Evolutionary conservation across 2,888 invertebrate species (phyloP).

Genomic region (Caenorhabditis zanzibari): DNA sequence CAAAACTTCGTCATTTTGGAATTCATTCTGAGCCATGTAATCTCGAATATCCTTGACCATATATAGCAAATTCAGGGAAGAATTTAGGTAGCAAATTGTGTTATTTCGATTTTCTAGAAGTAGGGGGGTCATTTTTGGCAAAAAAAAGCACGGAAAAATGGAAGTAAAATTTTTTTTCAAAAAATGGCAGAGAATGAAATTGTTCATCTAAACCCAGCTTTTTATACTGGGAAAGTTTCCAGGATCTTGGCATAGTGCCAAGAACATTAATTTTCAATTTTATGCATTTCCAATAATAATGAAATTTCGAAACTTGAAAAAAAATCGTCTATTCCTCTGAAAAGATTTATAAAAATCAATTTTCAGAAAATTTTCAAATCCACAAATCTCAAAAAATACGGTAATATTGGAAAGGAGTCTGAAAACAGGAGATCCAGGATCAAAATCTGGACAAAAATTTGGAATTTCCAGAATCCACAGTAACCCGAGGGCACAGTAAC

Average conservation of each 20-base stretch:
- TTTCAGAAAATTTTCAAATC: too few relatives aligned
- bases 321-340: too few relatives aligned
- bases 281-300: not conserved
- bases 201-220: not conserved
- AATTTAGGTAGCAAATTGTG: constrained; percentile 6
- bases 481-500: too few relatives aligned
- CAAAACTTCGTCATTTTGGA: not conserved
- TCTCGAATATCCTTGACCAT: not conserved
- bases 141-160: not conserved
- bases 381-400: too few relatives aligned
- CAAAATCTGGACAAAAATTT: too few relatives aligned
- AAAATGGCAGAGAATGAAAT: not conserved
- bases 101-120: constrained; percentile 3
- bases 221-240: not conserved
- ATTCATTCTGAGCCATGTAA: not conserved
- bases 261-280: too few relatives aligned
- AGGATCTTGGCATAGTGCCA: constrained; percentile 1
- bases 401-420: too few relatives aligned
- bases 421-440: too few relatives aligned
- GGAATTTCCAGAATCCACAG: too few relatives aligned
- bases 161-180: too few relatives aligned
- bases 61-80: not conserved
- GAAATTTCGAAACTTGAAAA: not conserved
- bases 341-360: too few relatives aligned
- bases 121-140: not conserved